Conservation (phyloP, 2,113 vertebrate genomes). For the Fregetta grallaria region DNA sequence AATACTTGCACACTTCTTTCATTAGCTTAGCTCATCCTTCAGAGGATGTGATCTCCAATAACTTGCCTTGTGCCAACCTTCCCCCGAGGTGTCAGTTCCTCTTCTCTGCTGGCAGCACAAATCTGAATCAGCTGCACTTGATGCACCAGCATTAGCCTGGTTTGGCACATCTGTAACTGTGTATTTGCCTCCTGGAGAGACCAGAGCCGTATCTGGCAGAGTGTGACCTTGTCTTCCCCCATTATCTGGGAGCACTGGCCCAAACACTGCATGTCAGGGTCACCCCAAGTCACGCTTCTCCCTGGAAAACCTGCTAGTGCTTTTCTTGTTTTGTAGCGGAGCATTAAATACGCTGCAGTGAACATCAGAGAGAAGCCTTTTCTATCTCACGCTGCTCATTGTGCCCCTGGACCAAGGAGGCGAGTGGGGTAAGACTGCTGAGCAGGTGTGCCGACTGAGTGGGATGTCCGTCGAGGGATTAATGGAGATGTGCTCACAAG, state of each 20-base stretch:
- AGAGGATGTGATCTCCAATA: not conserved
- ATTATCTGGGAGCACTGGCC: rapidly evolving
- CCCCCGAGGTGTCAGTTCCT: not conserved
- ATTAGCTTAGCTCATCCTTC: not conserved
- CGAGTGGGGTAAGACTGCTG: rapidly evolving
- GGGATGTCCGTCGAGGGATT: not conserved
- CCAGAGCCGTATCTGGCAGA: not conserved
- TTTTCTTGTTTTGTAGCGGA: not conserved
- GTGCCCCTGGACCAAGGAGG: not conserved
- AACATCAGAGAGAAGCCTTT: not conserved
- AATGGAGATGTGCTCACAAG: not conserved
- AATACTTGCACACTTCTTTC: not conserved
- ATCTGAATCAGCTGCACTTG: rapidly evolving
- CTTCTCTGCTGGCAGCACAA: not conserved
- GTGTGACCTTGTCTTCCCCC: not conserved
- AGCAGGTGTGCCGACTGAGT: rapidly evolving
- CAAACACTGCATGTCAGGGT: rapidly evolving
- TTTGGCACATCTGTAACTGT: too few relatives aligned
- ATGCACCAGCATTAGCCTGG: not conserved
- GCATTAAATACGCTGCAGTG: rapidly evolving
- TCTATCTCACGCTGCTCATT: rapidly evolving
- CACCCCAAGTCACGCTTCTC: rapidly evolving
- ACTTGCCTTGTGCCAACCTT: not conserved
- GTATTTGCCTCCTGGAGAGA: not conserved
- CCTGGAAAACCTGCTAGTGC: not conserved